Evolutionary conservation across 1,140 invertebrate genomes (phyloP), one percentile per base, ranked within the genome.

Genomic region (Euwallacea similis): DNA sequence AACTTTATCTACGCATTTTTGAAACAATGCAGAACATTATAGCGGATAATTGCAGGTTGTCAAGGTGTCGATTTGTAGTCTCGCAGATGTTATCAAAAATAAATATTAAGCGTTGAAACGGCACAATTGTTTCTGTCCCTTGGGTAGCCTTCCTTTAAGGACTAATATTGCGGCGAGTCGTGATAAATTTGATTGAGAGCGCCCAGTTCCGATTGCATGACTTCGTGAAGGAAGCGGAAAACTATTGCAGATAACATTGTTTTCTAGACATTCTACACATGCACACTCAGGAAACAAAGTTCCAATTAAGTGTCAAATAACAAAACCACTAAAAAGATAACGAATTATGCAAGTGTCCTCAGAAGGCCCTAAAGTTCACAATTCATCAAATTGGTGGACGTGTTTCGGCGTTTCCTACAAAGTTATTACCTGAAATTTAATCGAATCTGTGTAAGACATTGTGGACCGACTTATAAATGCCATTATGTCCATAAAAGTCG

Each of bases 61-160:
- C 80, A 80, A 80, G 79, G 80, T 81, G 80, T 81, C 80, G 80
- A 81, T 81, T 81, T 81, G 80, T 81, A 75, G 79, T 76, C 76
- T 74, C 61, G 67, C 66, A 77, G 80, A 81, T 81, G 71, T 72
- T 81, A 81, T 81, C 80, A 77, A 80, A 80, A 79, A 80, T 81
- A 80, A 80, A 81, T 80, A 81, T 80, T 80, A 79, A 75, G 76
- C 77, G 77, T 76, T 76, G 76, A 74, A 77, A 77, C 71, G 74
- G 78, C 74, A 72, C 73, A 79, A 76, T 78, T 76, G 76, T 69
- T 73, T 77, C 65, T 76, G 21, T 33, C 21, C 21, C 47, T 55
- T 61, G 63, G 59, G 60, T 15, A 46, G 50, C 64, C 42, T 33
- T 33, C 21, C 21, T 33, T 33, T 33, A 33, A 33, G 21, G 21